Base-by-base conservation (phyloP, 2,797 vertebrate species). In the Girardinus metallicus region DNA sequence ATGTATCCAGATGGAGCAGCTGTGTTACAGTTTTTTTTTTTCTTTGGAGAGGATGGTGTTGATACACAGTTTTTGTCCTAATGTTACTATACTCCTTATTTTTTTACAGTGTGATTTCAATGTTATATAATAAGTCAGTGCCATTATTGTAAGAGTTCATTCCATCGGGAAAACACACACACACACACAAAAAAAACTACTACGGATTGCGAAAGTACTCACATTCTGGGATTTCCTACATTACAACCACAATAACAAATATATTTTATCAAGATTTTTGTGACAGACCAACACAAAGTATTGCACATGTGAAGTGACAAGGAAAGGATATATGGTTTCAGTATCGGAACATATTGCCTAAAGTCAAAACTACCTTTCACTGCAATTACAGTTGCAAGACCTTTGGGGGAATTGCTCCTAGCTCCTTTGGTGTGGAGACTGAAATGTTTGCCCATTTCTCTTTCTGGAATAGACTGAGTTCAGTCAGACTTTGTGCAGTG, bases 1-100 rank as follows among this genome's bases (percentile, higher is more conserved):
- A 73, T 60, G n/a, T 2, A 4, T 57, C 76, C 86, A 85, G 80
- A 78, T 77, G 79, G 57, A 80, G 68, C 66, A 0, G 44, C 44
- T 62, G 76, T 13, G 8, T 47, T n/a, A 29, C 62, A 26, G 21
- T 3, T 64, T 71, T 23, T 80, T 72, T 23, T 36, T 36, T 18
- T 39, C 23, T 70, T 70, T 44, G 46, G 26, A 57, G 68, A 80
- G 51, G 47, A 81, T 0, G 7, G 26, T 76, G 43, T 9, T 39
- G 31, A 79, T 62, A 26, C 39, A 11, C 21, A 60, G 39, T 60
- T 55, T n/a, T 29, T 76, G 68, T 82, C 80, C 47, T 51, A 53
- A 53, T 26, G 51, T 53, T 26, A 26, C 51, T 53, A 26, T 60
- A 64, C 70, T 80, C 15, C 21, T 34, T n/a, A 43, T 49, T 79